Evolutionary conservation across 1,140 invertebrate species (phyloP).

Genomic region (Ruditapes philippinarum): DNA sequence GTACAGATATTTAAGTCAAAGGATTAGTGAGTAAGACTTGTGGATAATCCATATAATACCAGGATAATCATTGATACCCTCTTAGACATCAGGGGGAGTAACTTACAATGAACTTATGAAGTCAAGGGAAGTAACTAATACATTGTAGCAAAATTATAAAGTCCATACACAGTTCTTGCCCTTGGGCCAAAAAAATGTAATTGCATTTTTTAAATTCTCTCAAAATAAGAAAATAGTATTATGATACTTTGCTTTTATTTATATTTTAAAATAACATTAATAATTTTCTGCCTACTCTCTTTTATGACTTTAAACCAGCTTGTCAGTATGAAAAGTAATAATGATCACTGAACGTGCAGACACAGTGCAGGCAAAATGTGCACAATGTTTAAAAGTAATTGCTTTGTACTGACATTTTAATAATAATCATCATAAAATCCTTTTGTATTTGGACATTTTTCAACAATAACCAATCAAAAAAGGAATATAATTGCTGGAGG

Average conservation of each 20-base stretch:
- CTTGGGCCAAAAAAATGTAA: no score
- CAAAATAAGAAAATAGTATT: no score
- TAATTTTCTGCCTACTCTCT: no score
- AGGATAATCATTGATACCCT: neutral
- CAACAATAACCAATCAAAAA: conserved; percentile 8
- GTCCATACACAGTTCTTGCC: no score
- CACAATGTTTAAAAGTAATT: neutral
- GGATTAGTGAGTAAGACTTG: conserved; percentile 3
- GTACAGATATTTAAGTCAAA: neutral
- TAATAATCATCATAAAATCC: neutral
- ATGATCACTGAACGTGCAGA: no score
- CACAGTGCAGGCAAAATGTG: neutral
- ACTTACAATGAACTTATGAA: no score
- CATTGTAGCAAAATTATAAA: no score
- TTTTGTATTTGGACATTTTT: neutral
- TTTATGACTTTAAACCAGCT: no score
- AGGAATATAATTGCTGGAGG: neutral
- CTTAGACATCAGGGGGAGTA: neutral
- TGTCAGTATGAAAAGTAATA: no score
- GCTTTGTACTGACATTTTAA: neutral
- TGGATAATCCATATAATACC: conserved; percentile 16
- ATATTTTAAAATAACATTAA: no score
- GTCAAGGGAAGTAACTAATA: neutral
- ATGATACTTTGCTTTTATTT: no score
- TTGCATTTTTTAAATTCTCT: no score